Percentiles rank a stretch among this genome's conserved stretches.
Conservation (phyloP, 1,140 invertebrate genomes). For the Sycobia sp. region DNA sequence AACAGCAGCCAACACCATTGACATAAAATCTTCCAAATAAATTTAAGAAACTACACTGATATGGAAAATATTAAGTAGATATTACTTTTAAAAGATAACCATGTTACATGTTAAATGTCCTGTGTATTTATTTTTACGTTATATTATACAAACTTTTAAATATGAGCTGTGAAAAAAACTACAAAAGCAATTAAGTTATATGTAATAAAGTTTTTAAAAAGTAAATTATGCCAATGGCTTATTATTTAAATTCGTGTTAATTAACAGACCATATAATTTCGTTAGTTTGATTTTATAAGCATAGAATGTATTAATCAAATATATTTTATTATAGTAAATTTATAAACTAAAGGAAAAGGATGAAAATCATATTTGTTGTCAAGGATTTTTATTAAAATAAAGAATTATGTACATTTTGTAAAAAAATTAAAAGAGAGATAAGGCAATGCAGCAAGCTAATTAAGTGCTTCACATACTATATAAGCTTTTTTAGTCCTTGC, state of each 20-base stretch:
- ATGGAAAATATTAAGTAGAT: too few relatives aligned
- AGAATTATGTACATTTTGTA: conserved; percentile 33
- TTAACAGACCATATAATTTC: too few relatives aligned
- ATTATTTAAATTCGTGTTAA: too few relatives aligned
- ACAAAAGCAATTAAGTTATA: conserved; percentile 21
- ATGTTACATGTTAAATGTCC: conserved; percentile 16
- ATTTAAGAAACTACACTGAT: too few relatives aligned
- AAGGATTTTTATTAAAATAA: conserved; percentile 35
- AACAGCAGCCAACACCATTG: too few relatives aligned
- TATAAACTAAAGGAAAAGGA: neutral
- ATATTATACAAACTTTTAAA: conserved; percentile 19
- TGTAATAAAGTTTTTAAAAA: conserved; percentile 28
- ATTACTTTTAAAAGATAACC: conserved; percentile 15
- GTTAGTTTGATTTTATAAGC: too few relatives aligned
- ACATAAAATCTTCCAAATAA: too few relatives aligned
- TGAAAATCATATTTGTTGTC: conserved; percentile 21
- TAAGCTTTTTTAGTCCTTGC: conserved; percentile 26
- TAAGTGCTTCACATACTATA: conserved; percentile 23
- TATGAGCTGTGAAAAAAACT: conserved; percentile 13
- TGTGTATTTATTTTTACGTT: conserved; percentile 23
- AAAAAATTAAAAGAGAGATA: conserved; percentile 34
- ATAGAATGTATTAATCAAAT: too few relatives aligned
- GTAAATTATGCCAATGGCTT: too few relatives aligned
- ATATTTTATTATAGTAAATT: too few relatives aligned
- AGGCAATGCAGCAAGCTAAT: conserved; percentile 33